phyloP scores from a whole-genome alignment of 2,113 vertebrate species.

The Malurus alboscapulatus region DNA sequence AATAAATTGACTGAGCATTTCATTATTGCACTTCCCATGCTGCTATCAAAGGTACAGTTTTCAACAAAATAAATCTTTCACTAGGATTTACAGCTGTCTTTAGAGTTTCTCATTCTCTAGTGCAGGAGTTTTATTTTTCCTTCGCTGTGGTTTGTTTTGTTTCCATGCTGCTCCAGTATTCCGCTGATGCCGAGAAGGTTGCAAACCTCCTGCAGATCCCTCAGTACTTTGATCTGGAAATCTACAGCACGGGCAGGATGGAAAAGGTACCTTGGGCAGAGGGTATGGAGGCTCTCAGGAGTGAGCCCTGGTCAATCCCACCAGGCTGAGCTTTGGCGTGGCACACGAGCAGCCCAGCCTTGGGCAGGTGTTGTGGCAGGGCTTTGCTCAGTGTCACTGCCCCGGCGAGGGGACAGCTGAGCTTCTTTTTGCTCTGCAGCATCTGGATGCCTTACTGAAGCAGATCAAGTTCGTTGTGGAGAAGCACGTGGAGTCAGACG shows the following conservation, averaged over 20 bases:
- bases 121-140: neutral
- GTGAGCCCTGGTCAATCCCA: neutral
- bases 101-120: neutral
- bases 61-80: neutral
- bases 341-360: neutral
- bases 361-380: neutral
- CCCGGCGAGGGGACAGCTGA: neutral
- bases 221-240: slow-evolving; percentile 95
- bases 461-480: slow-evolving; percentile 98
- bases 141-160: neutral
- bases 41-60: slow-evolving; percentile 90
- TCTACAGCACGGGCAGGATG: slow-evolving; percentile 98
- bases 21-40: slow-evolving; percentile 97
- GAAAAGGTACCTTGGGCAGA: slow-evolving; percentile 82
- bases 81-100: neutral
- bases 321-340: neutral
- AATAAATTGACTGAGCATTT: slow-evolving; percentile 98
- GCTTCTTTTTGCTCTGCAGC: slow-evolving; percentile 70
- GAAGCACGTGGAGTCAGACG: slow-evolving; percentile 94
- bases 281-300: neutral
- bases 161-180: slow-evolving; percentile 80
- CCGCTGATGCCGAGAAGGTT: slow-evolving; percentile 95
- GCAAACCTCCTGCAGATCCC: slow-evolving; percentile 98
- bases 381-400: neutral
- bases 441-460: slow-evolving; percentile 94